phyloP scores from a whole-genome alignment of 2,113 vertebrate species.

The Chinchilla lanigera region DNA sequence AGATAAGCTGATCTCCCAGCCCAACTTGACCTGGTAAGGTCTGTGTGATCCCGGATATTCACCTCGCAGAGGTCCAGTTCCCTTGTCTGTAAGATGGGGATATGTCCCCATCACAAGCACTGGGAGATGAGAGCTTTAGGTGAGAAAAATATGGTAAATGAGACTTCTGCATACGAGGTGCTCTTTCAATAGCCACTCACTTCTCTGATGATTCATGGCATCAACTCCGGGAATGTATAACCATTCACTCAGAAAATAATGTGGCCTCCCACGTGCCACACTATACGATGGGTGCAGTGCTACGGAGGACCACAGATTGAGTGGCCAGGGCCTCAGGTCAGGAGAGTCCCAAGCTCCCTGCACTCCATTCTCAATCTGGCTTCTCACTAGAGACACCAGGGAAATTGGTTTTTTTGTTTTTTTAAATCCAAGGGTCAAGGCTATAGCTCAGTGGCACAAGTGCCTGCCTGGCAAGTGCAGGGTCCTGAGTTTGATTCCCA shows the following conservation, averaged over 20 bases:
- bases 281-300: background rate
- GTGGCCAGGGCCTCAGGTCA: accelerated
- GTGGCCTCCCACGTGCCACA: accelerated
- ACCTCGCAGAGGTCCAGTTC: background rate
- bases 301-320: too few species aligned
- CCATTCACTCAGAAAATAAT: background rate
- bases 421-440: too few species aligned
- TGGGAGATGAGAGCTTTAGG: background rate
- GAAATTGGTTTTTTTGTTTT: background rate
- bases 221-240: background rate
- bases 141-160: background rate
- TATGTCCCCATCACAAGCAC: background rate
- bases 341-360: background rate
- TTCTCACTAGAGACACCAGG: background rate
- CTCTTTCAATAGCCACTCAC: background rate
- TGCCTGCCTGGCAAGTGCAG: too few species aligned
- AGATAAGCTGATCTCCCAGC: background rate
- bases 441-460: too few species aligned
- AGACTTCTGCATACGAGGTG: background rate
- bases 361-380: background rate
- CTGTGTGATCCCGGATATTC: background rate
- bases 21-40: background rate
- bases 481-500: too few species aligned
- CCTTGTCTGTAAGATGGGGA: background rate
- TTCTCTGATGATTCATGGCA: background rate